Evolutionary conservation across 2,113 vertebrate genomes (phyloP).

Genomic region (Petrocephalus zakoni): DNA sequence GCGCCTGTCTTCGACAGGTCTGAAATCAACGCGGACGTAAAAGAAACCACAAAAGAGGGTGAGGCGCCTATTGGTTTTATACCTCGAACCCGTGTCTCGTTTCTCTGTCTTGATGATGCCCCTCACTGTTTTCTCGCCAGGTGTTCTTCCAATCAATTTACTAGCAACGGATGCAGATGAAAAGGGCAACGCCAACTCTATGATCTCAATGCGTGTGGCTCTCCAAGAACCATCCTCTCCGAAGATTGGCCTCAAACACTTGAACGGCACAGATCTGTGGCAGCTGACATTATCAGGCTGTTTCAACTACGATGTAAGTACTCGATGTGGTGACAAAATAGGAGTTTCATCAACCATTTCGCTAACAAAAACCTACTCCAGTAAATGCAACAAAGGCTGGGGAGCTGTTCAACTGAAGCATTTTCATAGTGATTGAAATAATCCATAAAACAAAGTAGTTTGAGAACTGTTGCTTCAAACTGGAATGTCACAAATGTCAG

Average conservation of each 20-base stretch:
- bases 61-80: neutral
- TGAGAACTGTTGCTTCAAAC: neutral
- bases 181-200: conserved; percentile 55
- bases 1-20: conserved; percentile 50
- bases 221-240: conserved; percentile 51
- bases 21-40: conserved; percentile 23
- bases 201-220: conserved; percentile 48
- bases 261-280: neutral
- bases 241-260: conserved; percentile 30
- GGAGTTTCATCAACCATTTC: neutral
- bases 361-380: neutral
- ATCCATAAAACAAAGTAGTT: neutral
- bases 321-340: neutral
- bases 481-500: neutral
- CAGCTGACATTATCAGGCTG: conserved; percentile 55
- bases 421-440: neutral
- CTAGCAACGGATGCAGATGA: conserved; percentile 30
- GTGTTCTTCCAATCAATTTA: conserved; percentile 30
- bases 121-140: conserved; percentile 30
- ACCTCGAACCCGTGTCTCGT: neutral
- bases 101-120: neutral
- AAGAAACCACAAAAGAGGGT: conserved; percentile 47
- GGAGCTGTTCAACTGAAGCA: neutral
- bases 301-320: conserved; percentile 65
- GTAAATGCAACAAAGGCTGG: neutral